Evolutionary conservation across 2,888 invertebrate genomes (phyloP).

Genomic region (Epistrophe grossulariae): DNA sequence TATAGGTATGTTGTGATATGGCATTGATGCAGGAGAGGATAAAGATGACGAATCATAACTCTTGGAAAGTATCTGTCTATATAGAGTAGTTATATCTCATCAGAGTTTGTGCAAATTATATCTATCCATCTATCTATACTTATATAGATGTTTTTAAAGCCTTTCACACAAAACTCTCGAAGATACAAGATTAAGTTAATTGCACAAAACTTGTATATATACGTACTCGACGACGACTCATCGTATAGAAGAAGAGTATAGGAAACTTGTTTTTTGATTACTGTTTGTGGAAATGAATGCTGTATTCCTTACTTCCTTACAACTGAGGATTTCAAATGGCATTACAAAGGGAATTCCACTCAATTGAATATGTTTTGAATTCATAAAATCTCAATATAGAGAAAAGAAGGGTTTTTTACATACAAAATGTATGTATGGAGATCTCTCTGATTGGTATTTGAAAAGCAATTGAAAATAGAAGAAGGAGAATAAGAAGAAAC

Average conservation of each 20-base stretch:
- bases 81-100: not conserved
- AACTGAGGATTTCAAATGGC: slow-evolving; percentile 16
- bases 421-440: too few relatives aligned
- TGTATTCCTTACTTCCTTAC: slow-evolving; percentile 27
- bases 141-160: slow-evolving; percentile 23
- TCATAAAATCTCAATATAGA: slow-evolving; percentile 22
- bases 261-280: slow-evolving; percentile 73
- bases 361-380: slow-evolving; percentile 48
- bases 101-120: slow-evolving; percentile 28
- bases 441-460: slow-evolving; percentile 19
- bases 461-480: slow-evolving; percentile 5
- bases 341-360: slow-evolving; percentile 55
- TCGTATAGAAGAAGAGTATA: not conserved
- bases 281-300: slow-evolving; percentile 29
- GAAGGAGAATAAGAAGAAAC: not conserved
- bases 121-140: slow-evolving; percentile 12
- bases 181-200: slow-evolving; percentile 75
- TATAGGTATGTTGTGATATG: slow-evolving; percentile 37
- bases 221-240: too few relatives aligned
- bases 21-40: slow-evolving; percentile 70
- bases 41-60: slow-evolving; percentile 75
- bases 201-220: slow-evolving; percentile 50
- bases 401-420: slow-evolving; percentile 14
- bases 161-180: slow-evolving; percentile 65
- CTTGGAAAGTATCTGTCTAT: slow-evolving; percentile 58